A percentile compares a stretch with the other conserved stretches of the same genome.
Evolutionary conservation across 1,140 invertebrate species (phyloP).

Genomic region (Drosophila tani): DNA sequence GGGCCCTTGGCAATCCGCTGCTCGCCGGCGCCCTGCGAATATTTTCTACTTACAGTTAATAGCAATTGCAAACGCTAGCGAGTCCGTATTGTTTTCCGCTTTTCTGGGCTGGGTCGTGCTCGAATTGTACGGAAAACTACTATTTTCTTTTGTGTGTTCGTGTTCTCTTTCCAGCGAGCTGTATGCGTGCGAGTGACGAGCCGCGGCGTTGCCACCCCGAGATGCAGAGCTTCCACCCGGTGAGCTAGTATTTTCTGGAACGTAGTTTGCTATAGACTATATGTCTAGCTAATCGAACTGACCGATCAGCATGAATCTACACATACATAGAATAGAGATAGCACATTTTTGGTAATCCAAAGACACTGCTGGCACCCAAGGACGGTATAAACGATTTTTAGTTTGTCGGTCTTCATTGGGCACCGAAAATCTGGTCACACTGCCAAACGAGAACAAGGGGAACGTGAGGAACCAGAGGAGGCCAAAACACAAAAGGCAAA

Average conservation of each 20-base stretch:
- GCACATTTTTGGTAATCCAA: not conserved
- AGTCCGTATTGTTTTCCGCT: conserved; percentile 52
- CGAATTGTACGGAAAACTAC: conserved; percentile 72
- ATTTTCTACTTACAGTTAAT: conserved; percentile 67
- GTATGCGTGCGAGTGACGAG: conserved; percentile 71
- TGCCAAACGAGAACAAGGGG: not conserved
- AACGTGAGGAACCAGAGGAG: conserved; percentile 8
- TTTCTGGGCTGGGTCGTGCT: conserved; percentile 76
- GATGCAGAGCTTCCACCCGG: conserved; percentile 11
- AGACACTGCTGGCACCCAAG: no score
- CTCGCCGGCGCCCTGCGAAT: not conserved
- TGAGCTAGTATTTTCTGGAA: conserved; percentile 29
- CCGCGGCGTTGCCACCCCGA: conserved; percentile 57
- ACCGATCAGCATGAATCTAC: not conserved
- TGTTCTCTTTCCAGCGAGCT: conserved; percentile 61
- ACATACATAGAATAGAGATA: no score
- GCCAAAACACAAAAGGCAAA: conserved; percentile 16
- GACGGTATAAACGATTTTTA: not conserved
- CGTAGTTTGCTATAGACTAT: not conserved
- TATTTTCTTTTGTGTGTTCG: conserved; percentile 75
- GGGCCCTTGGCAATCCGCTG: not conserved
- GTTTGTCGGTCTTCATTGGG: not conserved
- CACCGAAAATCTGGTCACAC: conserved; percentile 22
- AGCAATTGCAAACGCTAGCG: conserved; percentile 40
- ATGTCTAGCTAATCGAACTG: no score